Conservation (phyloP, 1,140 invertebrate species). For the Asbolus verrucosus region DNA sequence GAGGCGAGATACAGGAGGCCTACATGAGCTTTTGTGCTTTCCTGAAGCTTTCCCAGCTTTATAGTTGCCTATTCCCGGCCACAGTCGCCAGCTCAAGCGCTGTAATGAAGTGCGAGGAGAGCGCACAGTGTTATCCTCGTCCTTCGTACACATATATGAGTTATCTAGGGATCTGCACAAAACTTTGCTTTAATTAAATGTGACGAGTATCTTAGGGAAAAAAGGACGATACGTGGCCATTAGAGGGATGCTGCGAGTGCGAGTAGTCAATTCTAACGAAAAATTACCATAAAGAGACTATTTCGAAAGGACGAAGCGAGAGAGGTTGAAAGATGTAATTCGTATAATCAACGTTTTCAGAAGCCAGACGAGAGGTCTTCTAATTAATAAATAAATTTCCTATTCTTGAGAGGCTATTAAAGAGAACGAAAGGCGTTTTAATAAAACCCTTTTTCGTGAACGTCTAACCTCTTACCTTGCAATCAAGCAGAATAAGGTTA, state of each 20-base stretch:
- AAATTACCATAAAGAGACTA: slow-evolving; percentile 30
- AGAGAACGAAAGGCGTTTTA: slow-evolving; percentile 49
- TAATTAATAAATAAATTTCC: slow-evolving; percentile 54
- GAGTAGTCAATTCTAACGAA: not conserved
- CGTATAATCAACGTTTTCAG: slow-evolving; percentile 12
- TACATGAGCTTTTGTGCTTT: slow-evolving; percentile 52
- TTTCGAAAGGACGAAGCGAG: not conserved
- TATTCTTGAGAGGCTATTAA: slow-evolving; percentile 50
- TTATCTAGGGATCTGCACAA: slow-evolving; percentile 26
- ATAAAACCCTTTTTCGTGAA: slow-evolving; percentile 52
- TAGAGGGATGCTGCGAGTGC: not conserved
- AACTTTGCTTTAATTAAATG: slow-evolving; percentile 42
- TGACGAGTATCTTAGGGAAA: slow-evolving; percentile 18
- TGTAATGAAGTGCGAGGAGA: slow-evolving; percentile 50
- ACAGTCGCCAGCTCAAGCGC: slow-evolving; percentile 47
- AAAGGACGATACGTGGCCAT: slow-evolving; percentile 6
- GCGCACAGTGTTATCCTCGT: slow-evolving; percentile 38
- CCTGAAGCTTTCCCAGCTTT: slow-evolving; percentile 50
- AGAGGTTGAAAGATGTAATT: slow-evolving; percentile 2
- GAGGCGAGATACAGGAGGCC: slow-evolving; percentile 48
- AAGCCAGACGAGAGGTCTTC: slow-evolving; percentile 14
- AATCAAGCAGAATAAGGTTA: slow-evolving; percentile 54
- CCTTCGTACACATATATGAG: slow-evolving; percentile 26
- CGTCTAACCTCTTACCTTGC: slow-evolving; percentile 48
- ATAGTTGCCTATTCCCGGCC: slow-evolving; percentile 49